These are phyloP conservation scores for Lacerta viridis DNA, from an alignment of 2,797 vertebrate genomes.

Conservation along the genomic window DNA sequence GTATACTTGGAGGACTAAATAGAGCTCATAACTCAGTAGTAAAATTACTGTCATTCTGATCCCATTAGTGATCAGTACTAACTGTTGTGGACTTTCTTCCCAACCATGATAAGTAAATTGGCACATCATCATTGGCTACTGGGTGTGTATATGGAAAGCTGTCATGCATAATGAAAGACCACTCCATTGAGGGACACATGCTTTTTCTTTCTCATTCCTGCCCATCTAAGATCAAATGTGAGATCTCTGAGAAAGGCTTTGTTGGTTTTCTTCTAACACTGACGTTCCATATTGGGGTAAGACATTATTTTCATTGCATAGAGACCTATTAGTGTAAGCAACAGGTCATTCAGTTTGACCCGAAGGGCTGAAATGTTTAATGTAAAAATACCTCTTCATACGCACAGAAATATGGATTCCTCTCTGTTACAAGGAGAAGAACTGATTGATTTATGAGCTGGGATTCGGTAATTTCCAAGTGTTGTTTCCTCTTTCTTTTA, in stretches of 20 bases:
- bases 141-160: background rate
- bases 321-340: background rate
- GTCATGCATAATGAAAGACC: too few species aligned
- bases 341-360: background rate
- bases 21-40: background rate
- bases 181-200: background rate
- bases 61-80: too few species aligned
- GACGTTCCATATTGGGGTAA: background rate
- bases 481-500: background rate
- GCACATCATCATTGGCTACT: background rate
- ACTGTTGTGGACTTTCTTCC: background rate
- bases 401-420: background rate
- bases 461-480: background rate
- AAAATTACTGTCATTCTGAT: too few species aligned
- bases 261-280: background rate
- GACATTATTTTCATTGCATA: background rate
- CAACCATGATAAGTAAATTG: background rate
- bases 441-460: conserved; percentile 8
- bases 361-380: background rate
- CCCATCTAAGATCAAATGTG: background rate
- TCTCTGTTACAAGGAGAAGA: background rate
- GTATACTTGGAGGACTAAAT: too few species aligned
- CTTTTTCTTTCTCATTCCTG: too few species aligned
- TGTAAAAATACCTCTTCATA: background rate
- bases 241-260: background rate